Conservation (phyloP, 2,113 vertebrate genomes). For the Noturus placidus region DNA sequence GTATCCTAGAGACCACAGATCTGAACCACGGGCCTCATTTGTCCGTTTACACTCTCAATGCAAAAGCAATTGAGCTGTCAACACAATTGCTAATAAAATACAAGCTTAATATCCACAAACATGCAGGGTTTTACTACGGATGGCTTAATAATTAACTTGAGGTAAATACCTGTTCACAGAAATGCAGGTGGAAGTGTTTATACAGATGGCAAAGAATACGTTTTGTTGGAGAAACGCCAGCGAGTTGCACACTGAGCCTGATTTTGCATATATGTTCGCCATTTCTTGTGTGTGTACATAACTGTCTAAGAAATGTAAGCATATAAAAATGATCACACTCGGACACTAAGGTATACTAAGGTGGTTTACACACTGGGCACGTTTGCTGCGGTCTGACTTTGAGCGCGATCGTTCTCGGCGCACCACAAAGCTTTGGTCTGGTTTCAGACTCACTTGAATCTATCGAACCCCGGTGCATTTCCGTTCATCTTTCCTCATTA, state of each 20-base stretch:
- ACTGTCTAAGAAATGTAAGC: neutral
- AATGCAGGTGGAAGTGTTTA: conserved; percentile 12
- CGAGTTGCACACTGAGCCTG: neutral
- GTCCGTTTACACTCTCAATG: neutral
- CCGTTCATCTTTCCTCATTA: too few relatives aligned
- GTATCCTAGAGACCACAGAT: conserved; percentile 43
- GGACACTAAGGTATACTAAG: too few relatives aligned
- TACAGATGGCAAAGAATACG: neutral
- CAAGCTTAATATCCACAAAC: neutral
- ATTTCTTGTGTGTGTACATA: neutral
- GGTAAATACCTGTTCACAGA: neutral
- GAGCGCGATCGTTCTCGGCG: too few relatives aligned
- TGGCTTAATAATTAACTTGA: conserved; percentile 1
- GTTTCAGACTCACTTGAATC: too few relatives aligned
- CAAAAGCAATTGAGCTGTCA: conserved; percentile 28
- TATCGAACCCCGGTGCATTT: too few relatives aligned
- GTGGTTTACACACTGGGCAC: too few relatives aligned
- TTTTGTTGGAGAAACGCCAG: neutral
- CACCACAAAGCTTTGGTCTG: too few relatives aligned
- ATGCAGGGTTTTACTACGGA: neutral
- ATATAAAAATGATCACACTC: too few relatives aligned
- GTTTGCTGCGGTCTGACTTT: too few relatives aligned
- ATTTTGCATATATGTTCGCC: neutral
- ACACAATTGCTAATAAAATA: neutral
- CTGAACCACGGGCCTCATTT: neutral